Evolutionary conservation across 1,140 invertebrate species (phyloP).

Genomic region (Aphis craccivora): DNA sequence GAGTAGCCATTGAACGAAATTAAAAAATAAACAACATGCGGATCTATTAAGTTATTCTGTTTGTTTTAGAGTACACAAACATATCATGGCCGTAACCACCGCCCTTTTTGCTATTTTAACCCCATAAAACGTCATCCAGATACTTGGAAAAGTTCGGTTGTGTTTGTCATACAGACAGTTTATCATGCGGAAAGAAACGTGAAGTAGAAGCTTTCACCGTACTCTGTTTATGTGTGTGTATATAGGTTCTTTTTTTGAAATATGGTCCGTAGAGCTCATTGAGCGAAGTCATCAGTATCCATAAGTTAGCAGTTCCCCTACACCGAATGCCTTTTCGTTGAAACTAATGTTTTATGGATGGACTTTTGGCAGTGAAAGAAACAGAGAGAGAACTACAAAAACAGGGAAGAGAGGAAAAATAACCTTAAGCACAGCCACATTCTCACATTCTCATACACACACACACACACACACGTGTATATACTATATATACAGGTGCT

Average conservation of each 20-base stretch:
- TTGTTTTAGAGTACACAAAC: constrained; percentile 28
- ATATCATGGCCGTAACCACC: background rate
- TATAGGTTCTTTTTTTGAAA: constrained; percentile 51
- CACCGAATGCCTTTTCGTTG: constrained; percentile 46
- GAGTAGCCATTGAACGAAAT: background rate
- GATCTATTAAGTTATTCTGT: background rate
- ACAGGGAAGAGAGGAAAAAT: constrained; percentile 48
- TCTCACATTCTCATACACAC: background rate
- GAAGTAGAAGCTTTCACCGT: constrained; percentile 54
- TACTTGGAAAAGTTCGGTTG: constrained; percentile 49
- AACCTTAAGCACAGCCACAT: constrained; percentile 27
- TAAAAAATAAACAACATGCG: constrained; percentile 38
- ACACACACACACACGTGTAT: background rate
- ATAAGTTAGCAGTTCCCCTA: constrained; percentile 60
- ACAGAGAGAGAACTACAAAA: background rate
- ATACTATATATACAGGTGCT: constrained; percentile 51
- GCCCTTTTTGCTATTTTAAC: constrained; percentile 50
- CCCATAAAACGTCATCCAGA: constrained; percentile 50
- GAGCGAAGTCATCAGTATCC: constrained; percentile 61
- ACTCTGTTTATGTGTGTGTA: background rate
- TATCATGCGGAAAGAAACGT: constrained; percentile 55
- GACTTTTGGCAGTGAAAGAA: constrained; percentile 43
- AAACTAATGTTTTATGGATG: constrained; percentile 61
- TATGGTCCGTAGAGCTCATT: constrained; percentile 59
- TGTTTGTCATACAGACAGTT: constrained; percentile 53